Percentiles rank a stretch among this genome's conserved stretches.
phyloP scores from a whole-genome alignment of 2,797 vertebrate genomes.

The Merluccius polli region DNA sequence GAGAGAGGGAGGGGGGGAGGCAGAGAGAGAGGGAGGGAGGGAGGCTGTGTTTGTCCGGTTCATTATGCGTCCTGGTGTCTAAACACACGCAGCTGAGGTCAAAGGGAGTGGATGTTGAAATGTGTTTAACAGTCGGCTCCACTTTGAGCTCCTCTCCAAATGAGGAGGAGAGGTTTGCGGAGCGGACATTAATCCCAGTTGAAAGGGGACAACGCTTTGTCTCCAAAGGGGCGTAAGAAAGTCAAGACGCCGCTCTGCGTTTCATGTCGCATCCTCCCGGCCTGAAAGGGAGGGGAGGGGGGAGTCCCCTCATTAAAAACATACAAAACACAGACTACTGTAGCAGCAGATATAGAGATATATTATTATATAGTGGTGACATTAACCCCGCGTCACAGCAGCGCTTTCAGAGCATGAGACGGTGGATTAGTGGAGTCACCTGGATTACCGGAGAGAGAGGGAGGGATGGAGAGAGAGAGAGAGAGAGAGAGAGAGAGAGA shows the following conservation, averaged over 20 bases:
- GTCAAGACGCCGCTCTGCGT: constrained; percentile 54
- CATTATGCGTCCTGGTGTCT: constrained; percentile 74
- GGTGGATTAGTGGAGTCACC: not conserved
- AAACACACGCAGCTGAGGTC: constrained; percentile 64
- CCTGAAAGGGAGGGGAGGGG: not conserved
- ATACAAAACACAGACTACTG: too few relatives aligned
- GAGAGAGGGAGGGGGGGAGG: not conserved
- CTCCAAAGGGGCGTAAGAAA: constrained; percentile 48
- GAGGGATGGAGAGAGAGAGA: not conserved
- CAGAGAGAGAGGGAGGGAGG: constrained; percentile 52
- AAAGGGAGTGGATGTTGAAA: constrained; percentile 58
- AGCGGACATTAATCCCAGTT: constrained; percentile 75
- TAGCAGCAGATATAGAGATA: too few relatives aligned
- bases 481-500: constrained; percentile 3
- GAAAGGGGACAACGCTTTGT: constrained; percentile 65
- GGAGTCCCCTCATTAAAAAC: too few relatives aligned
- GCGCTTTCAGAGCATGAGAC: too few relatives aligned
- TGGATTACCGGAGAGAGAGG: not conserved
- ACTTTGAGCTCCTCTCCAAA: constrained; percentile 58
- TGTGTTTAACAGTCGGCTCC: constrained; percentile 69
- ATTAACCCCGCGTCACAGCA: too few relatives aligned
- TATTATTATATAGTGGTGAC: too few relatives aligned
- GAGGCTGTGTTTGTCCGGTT: constrained; percentile 76
- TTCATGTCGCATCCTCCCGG: constrained; percentile 42
- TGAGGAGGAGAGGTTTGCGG: constrained; percentile 74